Conservation (phyloP, 1,140 invertebrate species). For the Globodera rostochiensis region DNA sequence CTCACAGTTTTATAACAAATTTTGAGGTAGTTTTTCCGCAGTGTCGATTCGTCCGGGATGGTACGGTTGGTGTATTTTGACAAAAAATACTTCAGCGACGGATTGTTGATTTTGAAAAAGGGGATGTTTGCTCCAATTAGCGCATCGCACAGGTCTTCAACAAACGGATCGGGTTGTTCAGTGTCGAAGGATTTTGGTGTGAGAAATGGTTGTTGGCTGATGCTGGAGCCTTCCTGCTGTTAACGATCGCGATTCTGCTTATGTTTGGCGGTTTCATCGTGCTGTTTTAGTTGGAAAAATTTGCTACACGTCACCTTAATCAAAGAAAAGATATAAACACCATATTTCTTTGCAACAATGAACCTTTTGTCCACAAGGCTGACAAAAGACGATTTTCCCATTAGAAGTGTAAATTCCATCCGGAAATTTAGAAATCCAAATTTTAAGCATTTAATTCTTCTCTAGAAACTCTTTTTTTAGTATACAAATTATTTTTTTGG, state of each 20-base stretch:
- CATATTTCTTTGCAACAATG: not conserved
- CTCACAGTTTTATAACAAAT: too few relatives aligned
- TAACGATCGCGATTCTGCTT: not conserved
- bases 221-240: not conserved
- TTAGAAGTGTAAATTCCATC: not conserved
- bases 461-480: too few relatives aligned
- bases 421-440: slow-evolving; percentile 20
- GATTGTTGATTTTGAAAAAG: slow-evolving; percentile 8
- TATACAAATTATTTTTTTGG: too few relatives aligned
- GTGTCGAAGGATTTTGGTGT: not conserved
- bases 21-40: not conserved
- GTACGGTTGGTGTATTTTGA: slow-evolving; percentile 3
- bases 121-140: slow-evolving; percentile 16
- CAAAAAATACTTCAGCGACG: not conserved
- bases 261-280: not conserved
- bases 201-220: not conserved
- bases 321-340: too few relatives aligned
- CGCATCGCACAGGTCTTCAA: slow-evolving; percentile 3
- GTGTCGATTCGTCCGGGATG: not conserved
- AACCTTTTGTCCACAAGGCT: slow-evolving; percentile 2
- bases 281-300: slow-evolving; percentile 7
- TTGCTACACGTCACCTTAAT: not conserved
- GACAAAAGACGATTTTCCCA: slow-evolving; percentile 19
- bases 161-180: not conserved
- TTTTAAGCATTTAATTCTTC: not conserved